Evolutionary conservation across 2,113 vertebrate genomes (phyloP).

Genomic region (Sander vitreus): DNA sequence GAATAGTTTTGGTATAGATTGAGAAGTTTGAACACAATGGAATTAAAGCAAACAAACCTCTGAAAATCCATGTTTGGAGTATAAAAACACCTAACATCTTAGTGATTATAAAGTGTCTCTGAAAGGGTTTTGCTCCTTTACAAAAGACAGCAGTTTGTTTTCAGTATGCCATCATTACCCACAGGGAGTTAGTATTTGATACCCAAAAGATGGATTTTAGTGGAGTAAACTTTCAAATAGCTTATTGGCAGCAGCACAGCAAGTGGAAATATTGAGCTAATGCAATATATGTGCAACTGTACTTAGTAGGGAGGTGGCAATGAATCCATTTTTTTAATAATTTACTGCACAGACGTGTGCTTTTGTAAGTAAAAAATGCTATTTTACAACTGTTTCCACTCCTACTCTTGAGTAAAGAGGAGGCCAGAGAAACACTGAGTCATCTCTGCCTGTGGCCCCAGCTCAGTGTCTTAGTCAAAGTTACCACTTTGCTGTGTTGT

Average conservation of each 20-base stretch:
- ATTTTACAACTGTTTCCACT: conserved; percentile 37
- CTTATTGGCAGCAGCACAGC: neutral
- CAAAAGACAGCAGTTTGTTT: neutral
- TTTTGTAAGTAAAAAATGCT: conserved; percentile 3
- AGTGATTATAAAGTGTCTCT: too few species aligned
- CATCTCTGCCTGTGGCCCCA: conserved; percentile 49
- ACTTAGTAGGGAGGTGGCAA: neutral
- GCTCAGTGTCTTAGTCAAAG: conserved; percentile 36
- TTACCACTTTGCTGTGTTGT: conserved; percentile 9
- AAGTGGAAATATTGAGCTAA: conserved; percentile 14
- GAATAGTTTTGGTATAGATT: neutral
- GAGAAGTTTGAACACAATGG: neutral
- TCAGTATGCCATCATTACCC: neutral
- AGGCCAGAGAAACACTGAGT: conserved; percentile 63
- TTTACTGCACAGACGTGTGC: conserved; percentile 2
- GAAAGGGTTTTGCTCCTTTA: too few species aligned
- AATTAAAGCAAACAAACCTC: neutral
- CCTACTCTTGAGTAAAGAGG: conserved; percentile 6
- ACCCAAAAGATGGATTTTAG: neutral
- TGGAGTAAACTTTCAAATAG: neutral
- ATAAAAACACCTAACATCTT: too few species aligned
- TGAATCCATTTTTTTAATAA: neutral
- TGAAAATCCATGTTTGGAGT: neutral
- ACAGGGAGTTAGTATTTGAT: neutral
- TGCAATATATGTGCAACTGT: neutral